These are phyloP conservation scores for Spialia ferax DNA, from an alignment of 2,888 invertebrate genomes.

Conservation along the genomic window DNA sequence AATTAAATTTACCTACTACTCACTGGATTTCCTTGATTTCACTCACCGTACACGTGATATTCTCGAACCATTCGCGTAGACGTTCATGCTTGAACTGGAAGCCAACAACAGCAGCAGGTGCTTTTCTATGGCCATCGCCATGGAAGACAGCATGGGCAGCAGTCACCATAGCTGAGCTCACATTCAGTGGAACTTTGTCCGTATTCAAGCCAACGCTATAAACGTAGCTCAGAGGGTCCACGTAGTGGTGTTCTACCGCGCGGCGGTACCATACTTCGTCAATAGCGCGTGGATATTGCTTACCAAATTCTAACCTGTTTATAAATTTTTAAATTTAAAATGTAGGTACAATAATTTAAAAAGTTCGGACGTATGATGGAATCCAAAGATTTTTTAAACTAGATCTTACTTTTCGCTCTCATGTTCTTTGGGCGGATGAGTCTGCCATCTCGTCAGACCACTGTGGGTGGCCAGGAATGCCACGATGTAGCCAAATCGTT, in stretches of 20 bases:
- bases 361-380: neutral
- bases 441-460: slow-evolving; percentile 96
- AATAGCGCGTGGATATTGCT: slow-evolving; percentile 91
- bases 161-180: slow-evolving; percentile 91
- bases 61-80: slow-evolving; percentile 92
- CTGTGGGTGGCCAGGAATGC: slow-evolving; percentile 97
- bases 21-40: neutral
- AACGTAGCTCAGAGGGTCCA: slow-evolving; percentile 92
- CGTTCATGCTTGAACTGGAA: slow-evolving; percentile 94
- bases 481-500: slow-evolving; percentile 93
- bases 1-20: neutral
- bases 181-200: slow-evolving; percentile 80
- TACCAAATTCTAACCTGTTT: slow-evolving; percentile 89
- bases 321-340: neutral
- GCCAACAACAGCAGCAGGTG: slow-evolving; percentile 90
- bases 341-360: no score
- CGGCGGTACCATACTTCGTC: slow-evolving; percentile 96
- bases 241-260: slow-evolving; percentile 94
- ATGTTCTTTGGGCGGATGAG: slow-evolving; percentile 81
- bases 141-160: slow-evolving; percentile 95
- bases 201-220: slow-evolving; percentile 85
- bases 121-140: slow-evolving; percentile 85
- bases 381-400: neutral
- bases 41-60: slow-evolving; percentile 91
- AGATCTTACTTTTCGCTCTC: slow-evolving; percentile 69